These are phyloP conservation scores for Orchestes rusci DNA, from an alignment of 2,888 invertebrate genomes.

Conservation along the genomic window DNA sequence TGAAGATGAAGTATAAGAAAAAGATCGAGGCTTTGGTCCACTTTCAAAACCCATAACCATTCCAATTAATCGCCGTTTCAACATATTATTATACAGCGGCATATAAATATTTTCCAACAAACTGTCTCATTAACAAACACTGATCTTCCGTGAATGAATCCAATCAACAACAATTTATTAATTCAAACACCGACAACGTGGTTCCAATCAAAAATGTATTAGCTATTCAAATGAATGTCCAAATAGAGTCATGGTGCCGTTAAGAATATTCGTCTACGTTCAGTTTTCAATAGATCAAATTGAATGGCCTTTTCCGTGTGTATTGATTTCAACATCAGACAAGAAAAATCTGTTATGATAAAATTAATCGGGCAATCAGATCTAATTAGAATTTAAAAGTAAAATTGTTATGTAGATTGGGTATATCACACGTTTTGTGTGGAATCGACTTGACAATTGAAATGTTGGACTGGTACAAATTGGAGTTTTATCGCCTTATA, in stretches of 20 bases:
- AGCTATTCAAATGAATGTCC: slow-evolving; percentile 19
- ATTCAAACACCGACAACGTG: slow-evolving; percentile 1
- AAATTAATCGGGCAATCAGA: too few species aligned
- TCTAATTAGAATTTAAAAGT: too few species aligned
- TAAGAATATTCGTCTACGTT: slow-evolving; percentile 5
- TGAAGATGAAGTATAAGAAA: too few species aligned
- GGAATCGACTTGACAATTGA: too few species aligned
- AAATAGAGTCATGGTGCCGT: slow-evolving; percentile 14
- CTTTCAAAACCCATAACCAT: too few species aligned
- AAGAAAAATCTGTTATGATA: too few species aligned
- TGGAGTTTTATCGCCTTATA: too few species aligned
- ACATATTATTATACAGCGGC: slow-evolving; percentile 1
- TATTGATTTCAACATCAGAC: too few species aligned
- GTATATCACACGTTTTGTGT: too few species aligned
- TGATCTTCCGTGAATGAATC: slow-evolving; percentile 17
- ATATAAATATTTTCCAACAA: slow-evolving; percentile 16
- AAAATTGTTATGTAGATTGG: too few species aligned
- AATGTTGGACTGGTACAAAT: too few species aligned
- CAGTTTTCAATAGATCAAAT: not conserved
- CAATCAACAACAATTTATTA: slow-evolving; percentile 17
- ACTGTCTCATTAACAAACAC: slow-evolving; percentile 18
- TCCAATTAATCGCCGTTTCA: slow-evolving; percentile 7
- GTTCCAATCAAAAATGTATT: slow-evolving; percentile 16
- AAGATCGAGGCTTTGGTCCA: too few species aligned
- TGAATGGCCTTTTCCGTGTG: not conserved